Percentiles rank a stretch among this genome's conserved stretches.
Evolutionary conservation across 2,113 vertebrate genomes (phyloP).

Genomic region (Chionodraco myersi): DNA sequence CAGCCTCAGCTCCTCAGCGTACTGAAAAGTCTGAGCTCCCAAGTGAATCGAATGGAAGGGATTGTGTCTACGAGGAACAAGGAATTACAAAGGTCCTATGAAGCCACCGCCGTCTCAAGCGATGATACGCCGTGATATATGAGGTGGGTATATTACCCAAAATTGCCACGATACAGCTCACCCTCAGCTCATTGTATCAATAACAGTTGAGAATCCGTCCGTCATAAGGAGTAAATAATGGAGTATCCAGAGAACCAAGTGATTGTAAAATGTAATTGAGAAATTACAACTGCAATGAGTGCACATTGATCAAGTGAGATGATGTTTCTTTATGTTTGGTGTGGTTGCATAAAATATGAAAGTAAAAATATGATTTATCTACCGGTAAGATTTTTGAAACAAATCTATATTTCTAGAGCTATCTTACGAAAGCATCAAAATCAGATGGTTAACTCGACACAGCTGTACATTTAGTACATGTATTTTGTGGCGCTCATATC

Average conservation of each 20-base stretch:
- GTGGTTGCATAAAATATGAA: not conserved
- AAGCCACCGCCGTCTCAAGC: not conserved
- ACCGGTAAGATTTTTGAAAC: not conserved
- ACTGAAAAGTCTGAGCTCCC: slow-evolving; percentile 6
- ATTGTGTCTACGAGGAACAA: slow-evolving; percentile 26
- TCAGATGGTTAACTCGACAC: too few relatives aligned
- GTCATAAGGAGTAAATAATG: not conserved
- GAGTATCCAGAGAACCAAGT: not conserved
- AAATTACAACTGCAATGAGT: too few relatives aligned
- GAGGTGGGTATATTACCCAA: slow-evolving; percentile 48
- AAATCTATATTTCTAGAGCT: not conserved
- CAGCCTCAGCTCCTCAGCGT: too few relatives aligned
- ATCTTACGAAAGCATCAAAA: not conserved
- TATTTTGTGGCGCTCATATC: too few relatives aligned
- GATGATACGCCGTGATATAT: not conserved
- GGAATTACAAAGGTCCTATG: not conserved
- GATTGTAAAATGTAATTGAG: too few relatives aligned
- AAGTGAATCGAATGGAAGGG: slow-evolving; percentile 11
- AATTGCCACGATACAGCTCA: slow-evolving; percentile 34
- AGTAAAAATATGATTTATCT: not conserved
- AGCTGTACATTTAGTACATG: too few relatives aligned
- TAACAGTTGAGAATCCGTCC: slow-evolving; percentile 18
- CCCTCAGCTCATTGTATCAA: slow-evolving; percentile 53
- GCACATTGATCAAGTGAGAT: not conserved
- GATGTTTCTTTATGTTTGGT: not conserved